Conservation (phyloP, 2,888 invertebrate genomes). For the Ischnura elegans region DNA sequence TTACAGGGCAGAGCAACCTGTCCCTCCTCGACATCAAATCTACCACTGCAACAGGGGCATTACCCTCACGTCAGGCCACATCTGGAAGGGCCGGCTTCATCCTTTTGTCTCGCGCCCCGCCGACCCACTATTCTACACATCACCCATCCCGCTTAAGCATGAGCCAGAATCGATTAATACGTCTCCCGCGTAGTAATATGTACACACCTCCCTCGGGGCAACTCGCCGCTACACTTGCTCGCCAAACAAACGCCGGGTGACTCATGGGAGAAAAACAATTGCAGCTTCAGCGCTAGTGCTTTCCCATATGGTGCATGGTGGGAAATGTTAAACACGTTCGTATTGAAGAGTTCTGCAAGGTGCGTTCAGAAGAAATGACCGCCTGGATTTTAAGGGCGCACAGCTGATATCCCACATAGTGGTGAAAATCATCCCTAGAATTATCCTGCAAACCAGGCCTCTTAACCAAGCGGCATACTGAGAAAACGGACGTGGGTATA, state of each 20-base stretch:
- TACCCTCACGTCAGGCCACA: neutral
- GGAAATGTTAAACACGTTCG: neutral
- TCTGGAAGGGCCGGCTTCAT: neutral
- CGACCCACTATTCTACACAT: neutral
- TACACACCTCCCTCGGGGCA: neutral
- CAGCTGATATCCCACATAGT: too few relatives aligned
- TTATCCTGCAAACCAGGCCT: too few relatives aligned
- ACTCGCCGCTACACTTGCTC: neutral
- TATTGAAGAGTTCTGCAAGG: neutral
- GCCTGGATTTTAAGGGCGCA: neutral
- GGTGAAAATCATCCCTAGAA: too few relatives aligned
- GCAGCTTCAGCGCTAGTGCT: neutral
- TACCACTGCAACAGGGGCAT: neutral
- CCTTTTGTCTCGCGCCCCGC: neutral
- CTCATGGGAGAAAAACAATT: neutral
- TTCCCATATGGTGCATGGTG: neutral
- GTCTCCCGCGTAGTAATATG: neutral
- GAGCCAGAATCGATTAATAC: neutral
- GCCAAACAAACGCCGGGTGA: neutral
- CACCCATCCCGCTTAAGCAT: neutral
- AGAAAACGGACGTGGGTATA: too few relatives aligned
- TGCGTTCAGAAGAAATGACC: too few relatives aligned
- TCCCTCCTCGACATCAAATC: neutral
- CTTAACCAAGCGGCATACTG: too few relatives aligned
- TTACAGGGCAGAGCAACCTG: neutral